Percentiles rank a stretch among this genome's conserved stretches.
Conservation (phyloP, 1,140 invertebrate species). For the Drosophila truncata region DNA sequence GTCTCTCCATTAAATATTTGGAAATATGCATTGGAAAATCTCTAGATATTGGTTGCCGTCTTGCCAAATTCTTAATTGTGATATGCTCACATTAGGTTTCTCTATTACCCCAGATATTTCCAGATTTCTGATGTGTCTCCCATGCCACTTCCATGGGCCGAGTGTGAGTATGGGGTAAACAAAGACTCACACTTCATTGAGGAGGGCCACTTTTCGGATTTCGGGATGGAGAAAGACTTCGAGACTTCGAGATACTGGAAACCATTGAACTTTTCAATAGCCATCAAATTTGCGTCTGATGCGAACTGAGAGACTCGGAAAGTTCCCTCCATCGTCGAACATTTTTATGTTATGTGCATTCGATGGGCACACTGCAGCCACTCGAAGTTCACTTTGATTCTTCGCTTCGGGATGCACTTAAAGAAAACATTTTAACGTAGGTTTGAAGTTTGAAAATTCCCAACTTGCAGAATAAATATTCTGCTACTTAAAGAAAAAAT, state of each 20-base stretch:
- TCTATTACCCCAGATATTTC: constrained; percentile 42
- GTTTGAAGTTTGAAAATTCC: too few relatives aligned
- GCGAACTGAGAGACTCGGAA: constrained; percentile 32
- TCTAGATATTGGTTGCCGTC: constrained; percentile 8
- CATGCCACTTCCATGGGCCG: background rate
- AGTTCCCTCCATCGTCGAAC: constrained; percentile 18
- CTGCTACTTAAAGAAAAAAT: too few relatives aligned
- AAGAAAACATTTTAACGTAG: too few relatives aligned
- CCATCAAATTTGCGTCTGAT: constrained; percentile 77
- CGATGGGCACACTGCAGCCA: constrained; percentile 35
- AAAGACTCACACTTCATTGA: constrained; percentile 59
- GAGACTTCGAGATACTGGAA: constrained; percentile 25
- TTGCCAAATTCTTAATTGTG: constrained; percentile 72
- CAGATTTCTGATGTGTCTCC: constrained; percentile 34
- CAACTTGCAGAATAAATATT: too few relatives aligned
- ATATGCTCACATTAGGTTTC: constrained; percentile 63
- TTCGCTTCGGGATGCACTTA: background rate
- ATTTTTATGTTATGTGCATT: constrained; percentile 39
- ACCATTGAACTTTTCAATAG: constrained; percentile 77
- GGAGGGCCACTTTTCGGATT: constrained; percentile 24
- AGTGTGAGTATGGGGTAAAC: constrained; percentile 17
- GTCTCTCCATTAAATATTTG: constrained; percentile 45
- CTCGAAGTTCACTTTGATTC: constrained; percentile 65
- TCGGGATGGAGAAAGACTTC: constrained; percentile 14
- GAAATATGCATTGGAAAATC: constrained; percentile 51